Evolutionary conservation across 2,113 vertebrate genomes (phyloP).

Genomic region (Otus sunia): DNA sequence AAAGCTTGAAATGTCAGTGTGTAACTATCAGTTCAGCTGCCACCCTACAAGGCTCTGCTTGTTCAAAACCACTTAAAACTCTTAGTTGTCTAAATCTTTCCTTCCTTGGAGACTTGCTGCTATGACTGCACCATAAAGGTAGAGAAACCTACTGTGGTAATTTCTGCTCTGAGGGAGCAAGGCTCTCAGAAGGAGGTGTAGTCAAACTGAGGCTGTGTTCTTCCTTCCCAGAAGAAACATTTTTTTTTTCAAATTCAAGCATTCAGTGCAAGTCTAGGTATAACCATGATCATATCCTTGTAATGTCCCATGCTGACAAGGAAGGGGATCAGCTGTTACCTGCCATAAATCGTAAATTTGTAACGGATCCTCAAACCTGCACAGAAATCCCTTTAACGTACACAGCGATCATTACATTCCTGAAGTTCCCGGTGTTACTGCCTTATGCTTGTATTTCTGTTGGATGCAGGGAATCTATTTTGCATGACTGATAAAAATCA

Average conservation of each 20-base stretch:
- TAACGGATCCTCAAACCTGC: neutral
- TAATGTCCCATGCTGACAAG: neutral
- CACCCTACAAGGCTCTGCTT: neutral
- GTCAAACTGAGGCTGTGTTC: neutral
- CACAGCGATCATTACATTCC: neutral
- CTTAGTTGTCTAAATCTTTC: slow-evolving; percentile 7
- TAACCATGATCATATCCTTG: neutral
- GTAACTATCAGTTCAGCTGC: slow-evolving; percentile 19
- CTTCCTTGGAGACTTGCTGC: neutral
- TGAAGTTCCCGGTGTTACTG: neutral
- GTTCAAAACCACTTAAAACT: slow-evolving; percentile 42
- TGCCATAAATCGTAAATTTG: neutral
- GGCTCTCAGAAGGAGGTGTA: neutral
- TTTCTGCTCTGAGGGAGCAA: neutral
- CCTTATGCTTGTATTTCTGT: neutral
- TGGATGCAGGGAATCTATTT: neutral
- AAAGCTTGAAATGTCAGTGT: slow-evolving; percentile 31
- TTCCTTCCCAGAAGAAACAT: neutral
- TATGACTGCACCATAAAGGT: neutral
- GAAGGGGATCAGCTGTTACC: neutral
- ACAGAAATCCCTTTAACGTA: neutral
- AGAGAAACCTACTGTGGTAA: neutral
- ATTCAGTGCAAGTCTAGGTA: neutral
- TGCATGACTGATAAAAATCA: neutral
- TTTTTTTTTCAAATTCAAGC: neutral